Percentiles rank a stretch among this genome's conserved stretches.
Evolutionary conservation across 2,888 invertebrate genomes (phyloP).

Genomic region (Seladonia tumulorum): DNA sequence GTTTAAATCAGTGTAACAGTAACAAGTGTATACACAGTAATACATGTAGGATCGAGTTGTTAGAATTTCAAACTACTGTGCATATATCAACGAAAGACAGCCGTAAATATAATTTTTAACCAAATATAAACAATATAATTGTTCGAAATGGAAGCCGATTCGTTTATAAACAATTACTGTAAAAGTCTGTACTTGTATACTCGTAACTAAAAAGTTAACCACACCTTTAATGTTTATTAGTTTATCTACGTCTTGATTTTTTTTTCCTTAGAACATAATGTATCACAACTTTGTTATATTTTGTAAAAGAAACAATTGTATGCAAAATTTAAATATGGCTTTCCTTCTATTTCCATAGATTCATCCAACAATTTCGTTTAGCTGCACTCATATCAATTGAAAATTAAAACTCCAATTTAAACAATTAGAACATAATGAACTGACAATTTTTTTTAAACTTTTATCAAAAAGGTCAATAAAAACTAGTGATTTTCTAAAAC

Average conservation of each 20-base stretch:
- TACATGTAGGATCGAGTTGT: not conserved
- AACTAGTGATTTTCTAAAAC: not conserved
- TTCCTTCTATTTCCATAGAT: not conserved
- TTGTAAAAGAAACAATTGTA: conserved; percentile 34
- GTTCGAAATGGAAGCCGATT: conserved; percentile 13
- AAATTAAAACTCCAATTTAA: not conserved
- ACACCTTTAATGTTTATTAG: conserved; percentile 11
- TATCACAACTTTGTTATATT: conserved; percentile 47
- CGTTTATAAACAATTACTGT: not conserved
- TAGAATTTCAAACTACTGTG: conserved; percentile 21
- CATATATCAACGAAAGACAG: conserved; percentile 5
- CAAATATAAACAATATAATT: conserved; percentile 6
- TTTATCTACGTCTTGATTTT: conserved; percentile 7
- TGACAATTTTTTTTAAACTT: not conserved
- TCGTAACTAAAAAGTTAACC: conserved; percentile 19
- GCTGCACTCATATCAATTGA: conserved; percentile 32
- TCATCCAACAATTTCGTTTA: conserved; percentile 24
- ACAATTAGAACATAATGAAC: not conserved
- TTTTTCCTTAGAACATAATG: conserved; percentile 30
- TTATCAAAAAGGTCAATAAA: not conserved
- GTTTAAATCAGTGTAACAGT: conserved; percentile 14
- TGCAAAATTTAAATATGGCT: conserved; percentile 17
- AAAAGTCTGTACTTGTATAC: not conserved
- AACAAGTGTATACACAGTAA: conserved; percentile 16
- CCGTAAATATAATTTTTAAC: conserved; percentile 9